A percentile compares a stretch with the other conserved stretches of the same genome.
Evolutionary conservation across 2,113 vertebrate species (phyloP).

Genomic region (Rhombomys opimus): DNA sequence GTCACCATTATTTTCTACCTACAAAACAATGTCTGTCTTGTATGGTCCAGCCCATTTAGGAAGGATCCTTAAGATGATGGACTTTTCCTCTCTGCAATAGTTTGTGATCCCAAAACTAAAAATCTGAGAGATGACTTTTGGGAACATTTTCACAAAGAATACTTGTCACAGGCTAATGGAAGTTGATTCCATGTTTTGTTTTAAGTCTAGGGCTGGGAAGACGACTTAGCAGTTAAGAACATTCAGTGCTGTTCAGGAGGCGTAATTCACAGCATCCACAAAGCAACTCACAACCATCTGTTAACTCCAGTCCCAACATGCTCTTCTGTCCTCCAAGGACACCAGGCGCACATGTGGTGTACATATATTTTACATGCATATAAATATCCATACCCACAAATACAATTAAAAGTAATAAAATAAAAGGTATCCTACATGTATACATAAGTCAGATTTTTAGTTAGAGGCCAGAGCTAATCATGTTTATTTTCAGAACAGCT

Average conservation of each 20-base stretch:
- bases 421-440: background rate
- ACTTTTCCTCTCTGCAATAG: background rate
- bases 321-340: background rate
- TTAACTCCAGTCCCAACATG: background rate
- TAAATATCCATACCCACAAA: background rate
- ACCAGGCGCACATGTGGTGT: background rate
- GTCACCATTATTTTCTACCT: background rate
- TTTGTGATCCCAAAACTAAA: background rate
- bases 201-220: background rate
- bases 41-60: background rate
- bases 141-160: background rate
- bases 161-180: background rate
- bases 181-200: background rate
- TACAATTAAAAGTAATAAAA: background rate
- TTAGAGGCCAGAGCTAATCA: background rate
- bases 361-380: background rate
- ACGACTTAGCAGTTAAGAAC: background rate
- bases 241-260: background rate
- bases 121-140: background rate
- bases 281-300: background rate
- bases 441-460: background rate
- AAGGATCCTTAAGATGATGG: background rate
- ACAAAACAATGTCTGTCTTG: background rate
- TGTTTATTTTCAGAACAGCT: background rate
- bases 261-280: background rate